Evolutionary conservation across 1,140 invertebrate species (phyloP).

Genomic region (Sesamia nonagrioides): DNA sequence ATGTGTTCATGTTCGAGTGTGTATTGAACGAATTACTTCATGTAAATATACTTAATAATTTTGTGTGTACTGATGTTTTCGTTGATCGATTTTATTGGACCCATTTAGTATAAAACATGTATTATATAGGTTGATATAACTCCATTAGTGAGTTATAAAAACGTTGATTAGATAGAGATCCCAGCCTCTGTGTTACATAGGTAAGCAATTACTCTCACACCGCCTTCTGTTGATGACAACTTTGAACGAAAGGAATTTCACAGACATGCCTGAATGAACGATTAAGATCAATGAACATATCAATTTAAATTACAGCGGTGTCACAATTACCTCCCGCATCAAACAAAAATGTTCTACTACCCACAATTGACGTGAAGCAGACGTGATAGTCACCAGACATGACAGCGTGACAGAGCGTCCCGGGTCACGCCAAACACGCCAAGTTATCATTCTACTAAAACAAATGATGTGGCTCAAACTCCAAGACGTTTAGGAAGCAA

Average conservation of each 20-base stretch:
- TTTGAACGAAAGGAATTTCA: background rate
- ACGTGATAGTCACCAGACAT: background rate
- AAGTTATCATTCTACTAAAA: background rate
- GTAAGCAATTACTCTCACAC: background rate
- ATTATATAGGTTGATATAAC: background rate
- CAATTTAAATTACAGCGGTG: background rate
- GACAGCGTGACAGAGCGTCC: constrained; percentile 14
- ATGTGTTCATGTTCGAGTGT: background rate
- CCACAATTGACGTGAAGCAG: background rate
- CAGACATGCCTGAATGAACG: too few relatives aligned
- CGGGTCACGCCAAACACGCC: constrained; percentile 13
- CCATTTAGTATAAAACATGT: background rate
- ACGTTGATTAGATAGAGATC: background rate
- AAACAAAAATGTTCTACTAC: background rate
- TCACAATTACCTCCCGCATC: background rate
- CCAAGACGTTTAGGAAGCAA: background rate
- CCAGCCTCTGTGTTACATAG: background rate
- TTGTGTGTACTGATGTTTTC: constrained; percentile 13
- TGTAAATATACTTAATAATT: background rate
- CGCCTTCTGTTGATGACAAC: background rate
- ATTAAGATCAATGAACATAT: too few relatives aligned
- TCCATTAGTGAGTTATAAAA: constrained; percentile 7
- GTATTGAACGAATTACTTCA: background rate
- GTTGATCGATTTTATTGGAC: background rate
- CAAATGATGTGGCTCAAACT: background rate